Percentiles rank a stretch among this genome's conserved stretches.
phyloP scores from a whole-genome alignment of 2,113 vertebrate genomes.

The Anhinga anhinga region DNA sequence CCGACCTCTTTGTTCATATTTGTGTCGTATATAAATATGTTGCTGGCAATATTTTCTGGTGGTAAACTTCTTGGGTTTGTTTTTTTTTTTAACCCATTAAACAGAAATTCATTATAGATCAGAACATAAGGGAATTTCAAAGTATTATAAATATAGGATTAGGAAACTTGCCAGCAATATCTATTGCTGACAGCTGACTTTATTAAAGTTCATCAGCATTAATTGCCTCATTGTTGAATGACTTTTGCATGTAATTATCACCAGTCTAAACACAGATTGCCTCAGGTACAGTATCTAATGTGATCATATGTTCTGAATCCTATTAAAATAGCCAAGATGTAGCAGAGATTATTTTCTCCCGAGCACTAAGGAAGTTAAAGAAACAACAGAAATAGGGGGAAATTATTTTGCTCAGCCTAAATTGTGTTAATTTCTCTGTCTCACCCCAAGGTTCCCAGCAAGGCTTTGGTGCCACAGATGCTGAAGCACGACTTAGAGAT shows the following conservation, averaged over 20 bases:
- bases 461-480: background rate
- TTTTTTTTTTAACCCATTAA: constrained; percentile 56
- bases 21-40: constrained; percentile 52
- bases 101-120: constrained; percentile 59
- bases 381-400: background rate
- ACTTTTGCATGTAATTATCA: constrained; percentile 73
- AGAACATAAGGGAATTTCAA: constrained; percentile 72
- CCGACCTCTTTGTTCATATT: constrained; percentile 51
- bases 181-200: constrained; percentile 73
- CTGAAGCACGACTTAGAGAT: constrained; percentile 6
- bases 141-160: constrained; percentile 72
- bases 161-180: constrained; percentile 72
- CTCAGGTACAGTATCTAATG: constrained; percentile 69
- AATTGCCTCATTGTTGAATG: constrained; percentile 72
- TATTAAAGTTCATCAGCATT: constrained; percentile 78
- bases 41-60: constrained; percentile 58
- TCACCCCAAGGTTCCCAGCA: background rate
- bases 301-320: constrained; percentile 56
- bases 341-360: constrained; percentile 15
- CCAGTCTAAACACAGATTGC: constrained; percentile 73
- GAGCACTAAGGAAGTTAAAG: background rate
- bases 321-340: constrained; percentile 53
- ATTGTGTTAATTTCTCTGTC: background rate
- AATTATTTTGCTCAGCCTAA: background rate
- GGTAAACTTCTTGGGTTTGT: constrained; percentile 21